A percentile compares a stretch with the other conserved stretches of the same genome.
Evolutionary conservation across 2,797 vertebrate genomes (phyloP).

Genomic region (Pangasius djambal): DNA sequence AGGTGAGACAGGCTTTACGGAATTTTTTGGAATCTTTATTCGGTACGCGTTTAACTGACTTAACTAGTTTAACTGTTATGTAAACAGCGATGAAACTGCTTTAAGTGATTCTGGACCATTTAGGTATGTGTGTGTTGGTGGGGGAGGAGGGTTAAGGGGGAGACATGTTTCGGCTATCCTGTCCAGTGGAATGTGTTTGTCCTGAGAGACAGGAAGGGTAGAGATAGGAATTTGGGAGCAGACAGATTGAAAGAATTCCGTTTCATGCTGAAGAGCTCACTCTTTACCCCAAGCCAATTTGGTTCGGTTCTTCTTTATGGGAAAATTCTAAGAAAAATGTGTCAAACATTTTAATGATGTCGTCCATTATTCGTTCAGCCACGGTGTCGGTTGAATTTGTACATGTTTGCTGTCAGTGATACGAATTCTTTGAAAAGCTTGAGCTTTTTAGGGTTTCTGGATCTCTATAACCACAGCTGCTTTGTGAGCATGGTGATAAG

Average conservation of each 20-base stretch:
- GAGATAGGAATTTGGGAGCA: constrained; percentile 41
- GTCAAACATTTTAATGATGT: not conserved
- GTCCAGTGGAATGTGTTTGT: constrained; percentile 53
- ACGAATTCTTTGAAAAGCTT: not conserved
- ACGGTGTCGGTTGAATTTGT: not conserved
- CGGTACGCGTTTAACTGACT: not conserved
- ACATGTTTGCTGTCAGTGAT: not conserved
- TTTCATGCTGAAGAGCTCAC: not conserved
- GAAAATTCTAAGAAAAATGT: not conserved
- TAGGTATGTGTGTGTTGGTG: not conserved
- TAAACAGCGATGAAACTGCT: constrained; percentile 19
- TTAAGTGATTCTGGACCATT: not conserved
- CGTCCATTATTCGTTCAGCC: not conserved
- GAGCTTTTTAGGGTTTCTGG: not conserved
- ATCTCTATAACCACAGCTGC: not conserved
- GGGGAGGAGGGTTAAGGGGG: not conserved
- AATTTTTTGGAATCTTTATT: not conserved
- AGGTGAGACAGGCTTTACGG: not conserved
- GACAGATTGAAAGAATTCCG: constrained; percentile 15
- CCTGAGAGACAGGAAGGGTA: constrained; percentile 47
- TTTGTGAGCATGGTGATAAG: not conserved
- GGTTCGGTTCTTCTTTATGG: not conserved
- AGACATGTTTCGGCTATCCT: constrained; percentile 43
- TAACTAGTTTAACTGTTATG: constrained; percentile 5
- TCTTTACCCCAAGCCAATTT: not conserved